Base-by-base conservation (phyloP, 2,113 vertebrate genomes). In the Rutilus rutilus region DNA sequence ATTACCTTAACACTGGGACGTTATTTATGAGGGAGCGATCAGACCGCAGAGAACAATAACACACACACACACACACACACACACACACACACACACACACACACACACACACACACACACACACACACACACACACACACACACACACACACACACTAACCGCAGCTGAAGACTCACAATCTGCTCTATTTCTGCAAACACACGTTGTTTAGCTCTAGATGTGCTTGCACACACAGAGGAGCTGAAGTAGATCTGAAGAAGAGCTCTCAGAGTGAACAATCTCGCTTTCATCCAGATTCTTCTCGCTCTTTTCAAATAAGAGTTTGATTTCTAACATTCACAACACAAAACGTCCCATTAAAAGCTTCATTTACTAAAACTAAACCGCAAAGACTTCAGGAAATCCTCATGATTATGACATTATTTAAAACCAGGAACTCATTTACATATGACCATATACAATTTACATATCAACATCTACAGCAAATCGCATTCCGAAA, bases 11-110 rank as follows among this genome's bases (percentile, higher is more conserved):
- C 50, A 15, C 15, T 21, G 10, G 27, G 11, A 59, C 6, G 25
- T 78, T 88, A 23, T 27, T 54, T 59, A 42, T 59, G 36, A 60
- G 57, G 30, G 23, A 82, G 69, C 21, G 67, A 87, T 69, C 19
- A 69, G 25, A 77, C 12, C 27, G n/a, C 59, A 36, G 36, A 75
- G n/a, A 25, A 14, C 42, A 54, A 45, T 30, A 42, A 8, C 11
- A 5, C 60, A 25, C 23, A 25, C 60, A 62, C n/a, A 25, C 27
- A 67, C 5, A 9, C 59, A n/a, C 59, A n/a, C 59, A 25, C 59
- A 10, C 23, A 25, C 23, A 27, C 54, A 21, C 54, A 23, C 15
- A 57, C 54, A 57, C 15, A 57, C 54, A 17, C 15, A 57, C 19
- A 57, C 15, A 54, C 45, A 33, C 47, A 19, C 76, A 78, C 23